phyloP scores from a whole-genome alignment of 2,797 vertebrate species.

The Etheostoma nigrum region DNA sequence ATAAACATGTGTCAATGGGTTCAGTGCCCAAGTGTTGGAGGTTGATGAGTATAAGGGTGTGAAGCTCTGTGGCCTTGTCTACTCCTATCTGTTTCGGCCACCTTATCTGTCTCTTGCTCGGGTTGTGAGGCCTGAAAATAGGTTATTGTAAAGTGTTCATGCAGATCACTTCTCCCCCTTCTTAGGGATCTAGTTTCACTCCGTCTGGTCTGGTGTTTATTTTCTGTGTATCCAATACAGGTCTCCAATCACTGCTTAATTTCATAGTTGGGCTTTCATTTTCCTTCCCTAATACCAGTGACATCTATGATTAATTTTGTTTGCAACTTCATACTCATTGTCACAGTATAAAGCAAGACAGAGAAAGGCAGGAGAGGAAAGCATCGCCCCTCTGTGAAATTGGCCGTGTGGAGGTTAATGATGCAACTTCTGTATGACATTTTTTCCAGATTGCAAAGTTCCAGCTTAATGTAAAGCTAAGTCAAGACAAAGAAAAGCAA shows the following conservation, averaged over 20 bases:
- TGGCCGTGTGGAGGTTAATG: slow-evolving; percentile 53
- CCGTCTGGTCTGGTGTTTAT: slow-evolving; percentile 65
- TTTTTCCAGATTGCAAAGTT: slow-evolving; percentile 70
- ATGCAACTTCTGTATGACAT: slow-evolving; percentile 62
- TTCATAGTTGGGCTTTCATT: slow-evolving; percentile 57
- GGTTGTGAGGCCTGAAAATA: slow-evolving; percentile 64
- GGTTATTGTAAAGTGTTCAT: slow-evolving; percentile 46
- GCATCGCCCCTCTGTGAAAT: slow-evolving; percentile 29
- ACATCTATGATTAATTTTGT: slow-evolving; percentile 75
- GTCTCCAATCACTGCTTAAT: slow-evolving; percentile 77
- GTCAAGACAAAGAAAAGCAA: slow-evolving; percentile 87
- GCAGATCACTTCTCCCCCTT: slow-evolving; percentile 3
- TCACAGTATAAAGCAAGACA: slow-evolving; percentile 55
- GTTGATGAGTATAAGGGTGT: slow-evolving; percentile 3
- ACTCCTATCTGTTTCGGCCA: slow-evolving; percentile 63
- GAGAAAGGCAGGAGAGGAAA: neutral
- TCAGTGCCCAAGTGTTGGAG: slow-evolving; percentile 22
- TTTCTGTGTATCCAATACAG: slow-evolving; percentile 72
- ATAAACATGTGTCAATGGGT: slow-evolving; percentile 60
- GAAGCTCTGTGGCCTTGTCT: slow-evolving; percentile 40
- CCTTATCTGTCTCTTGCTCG: slow-evolving; percentile 53
- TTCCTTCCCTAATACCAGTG: slow-evolving; percentile 40
- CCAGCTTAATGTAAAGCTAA: slow-evolving; percentile 84
- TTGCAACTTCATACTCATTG: slow-evolving; percentile 67
- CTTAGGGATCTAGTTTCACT: slow-evolving; percentile 69